These are phyloP conservation scores for Actinia equina DNA, from an alignment of 64 coral and sea anemone species.

Conservation along the genomic window DNA sequence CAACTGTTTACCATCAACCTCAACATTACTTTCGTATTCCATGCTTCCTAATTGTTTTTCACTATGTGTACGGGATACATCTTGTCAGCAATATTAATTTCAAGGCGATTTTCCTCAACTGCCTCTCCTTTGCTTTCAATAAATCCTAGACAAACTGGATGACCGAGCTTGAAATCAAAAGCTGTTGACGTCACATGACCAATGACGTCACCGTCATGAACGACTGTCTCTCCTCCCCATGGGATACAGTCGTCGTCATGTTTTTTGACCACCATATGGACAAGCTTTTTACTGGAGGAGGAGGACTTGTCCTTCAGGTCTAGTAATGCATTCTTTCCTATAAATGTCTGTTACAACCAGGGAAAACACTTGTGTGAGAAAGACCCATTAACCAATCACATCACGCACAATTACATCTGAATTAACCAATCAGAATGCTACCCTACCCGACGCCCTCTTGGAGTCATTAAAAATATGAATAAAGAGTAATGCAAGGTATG, in stretches of 20 bases:
- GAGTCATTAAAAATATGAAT: no score
- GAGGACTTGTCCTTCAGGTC: constrained; percentile 22
- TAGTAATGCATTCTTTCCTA: constrained; percentile 52
- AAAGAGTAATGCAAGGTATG: no score
- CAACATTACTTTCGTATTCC: neutral
- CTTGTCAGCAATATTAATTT: constrained; percentile 70
- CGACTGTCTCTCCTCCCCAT: constrained; percentile 87
- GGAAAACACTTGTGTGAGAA: neutral
- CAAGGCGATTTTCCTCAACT: constrained; percentile 7
- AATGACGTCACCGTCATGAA: constrained; percentile 51
- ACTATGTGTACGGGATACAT: constrained; percentile 48
- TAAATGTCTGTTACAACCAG: neutral
- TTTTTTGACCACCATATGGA: constrained; percentile 44
- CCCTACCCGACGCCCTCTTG: no score
- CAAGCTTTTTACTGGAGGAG: constrained; percentile 45
- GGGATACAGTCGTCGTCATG: constrained; percentile 78
- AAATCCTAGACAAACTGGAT: constrained; percentile 69
- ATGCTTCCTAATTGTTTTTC: neutral
- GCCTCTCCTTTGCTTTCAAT: constrained; percentile 5
- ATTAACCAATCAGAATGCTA: no score
- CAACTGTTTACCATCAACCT: neutral
- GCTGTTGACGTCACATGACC: constrained; percentile 67
- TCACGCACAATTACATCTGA: no score
- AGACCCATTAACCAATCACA: no score
- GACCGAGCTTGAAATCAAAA: constrained; percentile 54